phyloP scores from a whole-genome alignment of 2,113 vertebrate species.

The Talpa occidentalis region DNA sequence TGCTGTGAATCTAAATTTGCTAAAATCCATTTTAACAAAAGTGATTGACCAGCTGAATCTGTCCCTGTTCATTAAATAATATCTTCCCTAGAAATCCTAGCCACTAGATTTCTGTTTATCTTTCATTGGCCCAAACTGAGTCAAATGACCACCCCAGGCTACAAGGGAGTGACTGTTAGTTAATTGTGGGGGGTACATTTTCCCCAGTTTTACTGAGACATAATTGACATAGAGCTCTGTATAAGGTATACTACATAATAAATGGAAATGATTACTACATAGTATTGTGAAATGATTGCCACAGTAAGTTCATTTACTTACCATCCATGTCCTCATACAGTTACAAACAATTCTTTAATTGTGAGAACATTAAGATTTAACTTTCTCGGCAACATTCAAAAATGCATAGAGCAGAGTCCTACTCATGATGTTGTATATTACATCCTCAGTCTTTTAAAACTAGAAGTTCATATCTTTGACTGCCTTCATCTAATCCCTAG shows the following conservation, averaged over 20 bases:
- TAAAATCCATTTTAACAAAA: background rate
- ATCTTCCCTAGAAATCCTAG: conserved; percentile 11
- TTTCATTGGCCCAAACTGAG: background rate
- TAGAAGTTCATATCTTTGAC: background rate
- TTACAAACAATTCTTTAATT: background rate
- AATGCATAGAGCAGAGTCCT: background rate
- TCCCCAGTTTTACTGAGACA: background rate
- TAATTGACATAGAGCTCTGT: background rate
- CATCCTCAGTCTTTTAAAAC: background rate
- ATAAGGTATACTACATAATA: background rate
- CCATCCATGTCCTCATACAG: background rate
- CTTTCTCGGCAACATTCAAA: background rate
- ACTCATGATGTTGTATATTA: background rate
- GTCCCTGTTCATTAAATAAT: background rate
- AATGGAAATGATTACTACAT: too few relatives aligned
- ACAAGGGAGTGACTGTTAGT: background rate
- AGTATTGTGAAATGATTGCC: background rate
- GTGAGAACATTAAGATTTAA: background rate
- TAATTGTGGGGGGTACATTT: background rate
- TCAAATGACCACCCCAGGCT: background rate
- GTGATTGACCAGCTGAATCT: background rate
- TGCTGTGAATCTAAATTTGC: background rate
- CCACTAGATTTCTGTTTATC: background rate
- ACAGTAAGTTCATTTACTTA: background rate
- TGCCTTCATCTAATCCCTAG: background rate